phyloP scores from a whole-genome alignment of 2,888 invertebrate species.

The Cyrtodaria siliqua region DNA sequence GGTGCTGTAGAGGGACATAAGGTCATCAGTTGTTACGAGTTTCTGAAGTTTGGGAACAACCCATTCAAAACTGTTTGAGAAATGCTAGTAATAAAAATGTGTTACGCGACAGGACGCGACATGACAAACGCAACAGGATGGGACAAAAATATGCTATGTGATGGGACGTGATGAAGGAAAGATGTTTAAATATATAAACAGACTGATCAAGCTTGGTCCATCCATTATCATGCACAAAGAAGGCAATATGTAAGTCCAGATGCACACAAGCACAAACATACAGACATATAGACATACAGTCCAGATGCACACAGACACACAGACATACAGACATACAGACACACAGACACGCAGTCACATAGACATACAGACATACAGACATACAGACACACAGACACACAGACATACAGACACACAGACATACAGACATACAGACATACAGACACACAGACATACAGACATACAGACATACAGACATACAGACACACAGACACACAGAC shows the following conservation, averaged over 20 bases:
- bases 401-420: constrained; percentile 35
- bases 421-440: constrained; percentile 35
- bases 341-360: too few species aligned
- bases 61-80: too few species aligned
- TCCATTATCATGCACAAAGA: constrained; percentile 5
- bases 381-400: constrained; percentile 37
- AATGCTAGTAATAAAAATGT: too few species aligned
- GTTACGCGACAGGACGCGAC: too few species aligned
- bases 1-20: too few species aligned
- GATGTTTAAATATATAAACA: too few species aligned
- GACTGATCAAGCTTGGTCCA: too few species aligned
- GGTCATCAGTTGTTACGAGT: too few species aligned
- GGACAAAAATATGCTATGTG: too few species aligned
- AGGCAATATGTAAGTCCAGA: constrained; percentile 10
- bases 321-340: constrained; percentile 21
- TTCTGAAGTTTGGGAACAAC: too few species aligned
- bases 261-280: constrained; percentile 11
- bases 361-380: constrained; percentile 28
- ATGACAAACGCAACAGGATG: too few species aligned
- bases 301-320: constrained; percentile 7
- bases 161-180: too few species aligned
- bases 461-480: constrained; percentile 34
- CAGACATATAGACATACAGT: constrained; percentile 16
- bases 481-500: constrained; percentile 33
- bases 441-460: constrained; percentile 35